Evolutionary conservation across 2,797 vertebrate genomes (phyloP).

Genomic region (Sibirionetta formosa): DNA sequence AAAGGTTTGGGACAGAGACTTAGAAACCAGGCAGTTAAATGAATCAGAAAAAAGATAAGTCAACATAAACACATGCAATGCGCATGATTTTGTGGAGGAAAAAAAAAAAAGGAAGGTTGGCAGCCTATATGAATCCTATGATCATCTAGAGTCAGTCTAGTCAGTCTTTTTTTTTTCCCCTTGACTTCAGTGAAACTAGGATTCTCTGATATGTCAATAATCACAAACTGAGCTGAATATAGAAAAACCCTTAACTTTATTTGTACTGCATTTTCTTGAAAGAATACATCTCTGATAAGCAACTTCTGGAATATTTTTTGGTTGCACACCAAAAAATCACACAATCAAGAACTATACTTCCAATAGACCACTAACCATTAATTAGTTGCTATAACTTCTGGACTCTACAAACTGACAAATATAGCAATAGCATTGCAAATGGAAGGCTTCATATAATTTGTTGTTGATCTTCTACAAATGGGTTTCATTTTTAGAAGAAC

Average conservation of each 20-base stretch:
- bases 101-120: background rate
- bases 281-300: background rate
- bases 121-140: background rate
- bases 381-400: background rate
- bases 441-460: background rate
- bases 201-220: background rate
- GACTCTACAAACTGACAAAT: background rate
- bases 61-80: background rate
- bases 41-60: background rate
- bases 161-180: background rate
- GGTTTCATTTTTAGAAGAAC: background rate
- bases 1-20: background rate
- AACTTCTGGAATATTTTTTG: background rate
- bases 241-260: background rate
- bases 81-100: background rate
- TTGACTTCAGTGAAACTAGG: background rate
- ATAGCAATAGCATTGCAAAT: background rate
- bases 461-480: background rate
- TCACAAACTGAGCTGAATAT: background rate
- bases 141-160: background rate
- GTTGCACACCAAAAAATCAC: background rate
- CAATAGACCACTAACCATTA: background rate
- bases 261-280: background rate
- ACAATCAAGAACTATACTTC: background rate
- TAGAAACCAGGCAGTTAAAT: background rate